Evolutionary conservation across 2,888 invertebrate species (phyloP).

Genomic region (Hemithea aestivaria): DNA sequence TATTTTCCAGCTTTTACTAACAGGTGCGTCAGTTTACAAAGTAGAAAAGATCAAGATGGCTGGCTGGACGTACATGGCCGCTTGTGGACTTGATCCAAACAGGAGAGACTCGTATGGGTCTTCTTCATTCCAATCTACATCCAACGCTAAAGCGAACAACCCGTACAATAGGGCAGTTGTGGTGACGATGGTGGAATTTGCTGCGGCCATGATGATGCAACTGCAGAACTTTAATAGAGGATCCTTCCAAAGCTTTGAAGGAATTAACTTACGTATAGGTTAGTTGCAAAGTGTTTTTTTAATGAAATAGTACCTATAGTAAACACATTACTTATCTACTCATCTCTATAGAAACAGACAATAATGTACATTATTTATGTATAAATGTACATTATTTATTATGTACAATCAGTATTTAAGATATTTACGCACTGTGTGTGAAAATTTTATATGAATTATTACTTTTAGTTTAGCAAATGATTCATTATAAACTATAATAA

Average conservation of each 20-base stretch:
- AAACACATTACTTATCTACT: conserved; percentile 19
- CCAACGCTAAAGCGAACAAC: conserved; percentile 44
- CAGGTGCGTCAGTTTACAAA: conserved; percentile 79
- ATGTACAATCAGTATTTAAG: no score
- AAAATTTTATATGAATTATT: no score
- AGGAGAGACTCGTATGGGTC: conserved; percentile 80
- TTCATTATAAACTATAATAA: no score
- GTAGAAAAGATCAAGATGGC: conserved; percentile 98
- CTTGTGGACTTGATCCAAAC: conserved; percentile 91
- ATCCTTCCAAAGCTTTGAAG: conserved; percentile 79
- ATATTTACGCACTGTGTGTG: no score
- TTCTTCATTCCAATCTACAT: conserved; percentile 37
- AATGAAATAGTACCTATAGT: neutral
- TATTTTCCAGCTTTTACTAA: conserved; percentile 79
- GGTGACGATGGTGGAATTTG: conserved; percentile 71
- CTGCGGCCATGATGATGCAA: conserved; percentile 74
- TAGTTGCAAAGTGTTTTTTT: conserved; percentile 22
- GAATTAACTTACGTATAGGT: conserved; percentile 87
- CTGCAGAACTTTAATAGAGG: conserved; percentile 77
- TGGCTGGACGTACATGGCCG: conserved; percentile 98
- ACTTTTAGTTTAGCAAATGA: no score
- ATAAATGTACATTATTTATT: no score
- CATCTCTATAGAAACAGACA: no score
- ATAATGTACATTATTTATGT: no score
- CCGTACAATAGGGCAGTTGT: conserved; percentile 64